phyloP scores from a whole-genome alignment of 2,888 invertebrate genomes.

The Acronicta alni region DNA sequence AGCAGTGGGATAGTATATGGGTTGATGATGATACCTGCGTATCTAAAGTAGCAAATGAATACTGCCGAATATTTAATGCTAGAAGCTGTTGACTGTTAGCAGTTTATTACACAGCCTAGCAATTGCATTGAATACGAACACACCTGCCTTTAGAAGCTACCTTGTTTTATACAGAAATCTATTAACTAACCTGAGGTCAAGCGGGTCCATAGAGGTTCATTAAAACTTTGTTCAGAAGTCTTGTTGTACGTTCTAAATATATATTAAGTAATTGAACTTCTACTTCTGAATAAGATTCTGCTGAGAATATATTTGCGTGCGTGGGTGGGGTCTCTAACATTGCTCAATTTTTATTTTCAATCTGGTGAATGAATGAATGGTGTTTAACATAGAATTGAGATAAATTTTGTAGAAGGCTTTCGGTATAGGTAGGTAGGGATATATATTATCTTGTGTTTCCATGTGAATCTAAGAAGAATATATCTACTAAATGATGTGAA shows the following conservation, averaged over 20 bases:
- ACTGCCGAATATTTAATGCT: slow-evolving; percentile 29
- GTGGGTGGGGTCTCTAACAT: slow-evolving; percentile 23
- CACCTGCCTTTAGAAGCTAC: slow-evolving; percentile 39
- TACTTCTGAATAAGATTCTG: slow-evolving; percentile 2
- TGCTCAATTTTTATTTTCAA: slow-evolving; percentile 24
- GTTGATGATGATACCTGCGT: too few relatives aligned
- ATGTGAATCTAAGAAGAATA: slow-evolving; percentile 1
- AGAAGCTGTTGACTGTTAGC: slow-evolving; percentile 33
- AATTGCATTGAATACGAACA: slow-evolving; percentile 38
- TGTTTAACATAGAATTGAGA: slow-evolving; percentile 35
- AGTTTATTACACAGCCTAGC: slow-evolving; percentile 20
- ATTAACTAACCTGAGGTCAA: slow-evolving; percentile 42
- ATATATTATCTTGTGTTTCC: slow-evolving; percentile 5
- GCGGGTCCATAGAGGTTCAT: slow-evolving; percentile 25
- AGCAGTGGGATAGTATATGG: too few relatives aligned
- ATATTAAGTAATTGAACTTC: slow-evolving; percentile 29
- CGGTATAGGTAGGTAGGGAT: slow-evolving; percentile 19
- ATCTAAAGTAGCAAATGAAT: slow-evolving; percentile 16
- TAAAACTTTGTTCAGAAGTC: slow-evolving; percentile 43
- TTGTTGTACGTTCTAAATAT: slow-evolving; percentile 7
- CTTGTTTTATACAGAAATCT: slow-evolving; percentile 41
- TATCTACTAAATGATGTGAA: background rate
- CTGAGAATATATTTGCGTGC: slow-evolving; percentile 6
- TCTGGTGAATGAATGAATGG: too few relatives aligned
- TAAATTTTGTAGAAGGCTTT: slow-evolving; percentile 34